Evolutionary conservation across 2,113 vertebrate species (phyloP), one percentile per base, ranked within the genome.

Genomic region (Corapipo altera): DNA sequence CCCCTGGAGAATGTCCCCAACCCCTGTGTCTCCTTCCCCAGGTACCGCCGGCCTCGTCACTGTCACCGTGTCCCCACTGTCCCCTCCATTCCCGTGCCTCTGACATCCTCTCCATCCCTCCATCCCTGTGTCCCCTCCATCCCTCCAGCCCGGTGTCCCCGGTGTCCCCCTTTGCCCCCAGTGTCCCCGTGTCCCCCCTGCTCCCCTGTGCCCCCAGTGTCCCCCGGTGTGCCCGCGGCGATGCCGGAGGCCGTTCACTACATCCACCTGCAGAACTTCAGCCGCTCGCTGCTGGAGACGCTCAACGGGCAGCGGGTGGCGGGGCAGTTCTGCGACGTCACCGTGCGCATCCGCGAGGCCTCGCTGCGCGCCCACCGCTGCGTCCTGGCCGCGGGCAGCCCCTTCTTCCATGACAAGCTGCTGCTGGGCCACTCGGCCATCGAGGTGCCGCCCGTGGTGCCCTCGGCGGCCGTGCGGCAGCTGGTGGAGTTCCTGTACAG

Each of bases 351-450:
- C 84, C 99, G 99, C 0, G 99, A 99, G 69, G 98, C 99, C 15
- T 99, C 99, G 0, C 96, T 99, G 33, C 98, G 99, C 0, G 99
- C 99, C 4, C 99, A 99, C 70, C 99, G 99, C 72, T 99, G 99
- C 20, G 99, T 99, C 15, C 95, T 99, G 96, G 99, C 99, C 0
- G 99, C 99, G 0, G 99, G 99, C 33, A 99, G 99, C 78, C 99
- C 99, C 57, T 99, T 99, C 97, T 99, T 99, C 96, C 99, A 99
- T 39, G 99, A 99, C 98, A 99, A 99, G 82, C 97, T 99, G 33
- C 98, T 99, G 32, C 91, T 99, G 80, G 99, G 99, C 15, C 99
- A 99, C 97, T 99, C 99, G 0, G 99, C 99, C 94, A 99, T 99
- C 85, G 99, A 99, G 1, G 99, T 99, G 72, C 99, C 99, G 0